Base-by-base conservation (phyloP, 2,113 vertebrate species). In the Macrotus californicus region DNA sequence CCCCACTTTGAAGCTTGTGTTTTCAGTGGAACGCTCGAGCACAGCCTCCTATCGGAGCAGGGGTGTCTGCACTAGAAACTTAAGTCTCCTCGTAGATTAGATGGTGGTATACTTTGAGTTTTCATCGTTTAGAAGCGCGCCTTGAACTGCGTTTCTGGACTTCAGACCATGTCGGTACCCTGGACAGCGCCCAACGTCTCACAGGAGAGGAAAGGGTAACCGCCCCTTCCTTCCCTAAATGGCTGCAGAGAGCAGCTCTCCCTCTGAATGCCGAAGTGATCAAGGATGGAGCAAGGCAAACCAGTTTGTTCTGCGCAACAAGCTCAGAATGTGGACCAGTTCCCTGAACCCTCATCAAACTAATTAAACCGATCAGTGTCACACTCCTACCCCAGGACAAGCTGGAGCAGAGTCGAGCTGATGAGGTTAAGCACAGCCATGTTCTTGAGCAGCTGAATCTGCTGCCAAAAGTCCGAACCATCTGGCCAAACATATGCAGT, bases 311-410 rank as follows among this genome's bases (percentile, higher is more conserved):
- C 84, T 96, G 91, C 84, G 66, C 83, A 94, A 66, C 95, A 96
- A 81, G 84, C 46, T 93, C 87, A 79, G 61, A 97, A 96, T 96
- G 92, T 94, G 92, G 96, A 96, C 82, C 95, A 61, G 93, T 93
- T 97, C 97, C 97, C 96, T 92, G 41, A 50, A 89, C 89, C 82
- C 93, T 97, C 96, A 83, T 97, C 96, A 96, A 85, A 31, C 92
- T 96, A 95, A 97, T 96, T 97, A 96, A 95, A 91, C 50, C 3
- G 82, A 95, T 94, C 7, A 36, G 85, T 75, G 93, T 87, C 93
- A 72, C 93, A 83, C 67, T 94, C 39, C 85, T 64, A 56, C 50
- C 93, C 95, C 70, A n/a, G 15, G 94, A 87, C 73, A 87, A 94
- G 81, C 94, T n/a, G 96, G 88, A 12, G 59, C 94, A 16, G 87